A percentile compares a stretch with the other conserved stretches of the same genome.
These are phyloP conservation scores for Mormoops blainvillei DNA, from an alignment of 2,113 vertebrate species.

Conservation along the genomic window DNA sequence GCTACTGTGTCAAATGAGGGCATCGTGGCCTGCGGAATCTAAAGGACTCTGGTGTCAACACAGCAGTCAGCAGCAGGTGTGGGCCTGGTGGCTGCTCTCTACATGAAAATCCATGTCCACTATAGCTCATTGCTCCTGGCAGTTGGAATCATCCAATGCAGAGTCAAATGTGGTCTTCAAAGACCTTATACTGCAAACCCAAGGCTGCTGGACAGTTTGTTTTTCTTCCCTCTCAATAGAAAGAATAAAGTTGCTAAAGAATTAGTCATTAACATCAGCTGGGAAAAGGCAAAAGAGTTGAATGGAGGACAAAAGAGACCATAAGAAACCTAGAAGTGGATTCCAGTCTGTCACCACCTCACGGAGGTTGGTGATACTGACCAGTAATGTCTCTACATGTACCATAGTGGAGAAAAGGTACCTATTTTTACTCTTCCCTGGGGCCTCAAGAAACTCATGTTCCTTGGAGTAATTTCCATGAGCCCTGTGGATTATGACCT, in stretches of 20 bases:
- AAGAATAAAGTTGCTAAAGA: neutral
- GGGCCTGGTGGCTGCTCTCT: neutral
- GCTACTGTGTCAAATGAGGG: no score
- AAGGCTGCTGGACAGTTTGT: neutral
- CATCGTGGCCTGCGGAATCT: neutral
- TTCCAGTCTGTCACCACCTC: neutral
- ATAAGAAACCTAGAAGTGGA: neutral
- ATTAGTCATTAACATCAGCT: neutral
- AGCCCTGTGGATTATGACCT: neutral
- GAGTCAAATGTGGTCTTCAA: neutral
- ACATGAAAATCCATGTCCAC: neutral
- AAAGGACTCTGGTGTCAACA: neutral
- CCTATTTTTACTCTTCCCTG: neutral
- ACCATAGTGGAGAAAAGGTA: neutral
- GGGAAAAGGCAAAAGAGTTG: neutral
- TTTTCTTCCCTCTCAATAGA: neutral
- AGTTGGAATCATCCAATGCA: neutral
- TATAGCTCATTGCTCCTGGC: neutral
- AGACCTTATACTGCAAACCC: neutral
- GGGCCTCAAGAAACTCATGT: neutral
- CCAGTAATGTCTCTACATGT: neutral
- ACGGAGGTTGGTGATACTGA: neutral
- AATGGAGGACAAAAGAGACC: neutral
- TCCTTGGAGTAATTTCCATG: neutral
- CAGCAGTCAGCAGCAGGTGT: neutral